Evolutionary conservation across 2,797 vertebrate species (phyloP).

Genomic region (Numenius phaeopus): DNA sequence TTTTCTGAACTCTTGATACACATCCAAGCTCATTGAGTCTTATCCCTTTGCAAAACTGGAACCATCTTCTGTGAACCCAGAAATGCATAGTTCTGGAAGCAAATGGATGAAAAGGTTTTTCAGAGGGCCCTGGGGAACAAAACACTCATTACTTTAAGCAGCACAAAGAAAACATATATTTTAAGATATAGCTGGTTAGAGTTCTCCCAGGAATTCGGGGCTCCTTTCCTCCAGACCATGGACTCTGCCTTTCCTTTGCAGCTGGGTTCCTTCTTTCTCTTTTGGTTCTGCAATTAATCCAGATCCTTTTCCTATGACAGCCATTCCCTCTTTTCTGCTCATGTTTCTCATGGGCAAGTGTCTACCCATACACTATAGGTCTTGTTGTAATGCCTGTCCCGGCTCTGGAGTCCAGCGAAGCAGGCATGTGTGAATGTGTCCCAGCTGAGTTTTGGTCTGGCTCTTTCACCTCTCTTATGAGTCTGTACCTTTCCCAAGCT

Average conservation of each 20-base stretch:
- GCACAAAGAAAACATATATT: neutral
- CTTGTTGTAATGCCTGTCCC: neutral
- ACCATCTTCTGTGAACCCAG: neutral
- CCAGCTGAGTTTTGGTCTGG: neutral
- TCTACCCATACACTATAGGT: neutral
- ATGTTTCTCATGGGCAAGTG: neutral
- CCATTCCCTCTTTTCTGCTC: neutral
- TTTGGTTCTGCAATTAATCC: neutral
- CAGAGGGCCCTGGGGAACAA: neutral
- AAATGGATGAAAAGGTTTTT: neutral
- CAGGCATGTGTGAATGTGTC: fast-evolving
- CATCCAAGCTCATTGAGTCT: neutral
- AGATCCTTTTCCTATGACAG: neutral
- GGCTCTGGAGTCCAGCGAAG: neutral
- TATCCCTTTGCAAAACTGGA: neutral
- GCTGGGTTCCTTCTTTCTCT: neutral
- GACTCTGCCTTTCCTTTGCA: neutral
- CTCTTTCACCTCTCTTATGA: neutral
- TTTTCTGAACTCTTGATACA: neutral
- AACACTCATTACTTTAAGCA: neutral
- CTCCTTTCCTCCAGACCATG: neutral
- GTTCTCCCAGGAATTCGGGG: neutral
- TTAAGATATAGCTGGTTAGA: neutral
- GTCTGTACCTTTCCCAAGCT: neutral
- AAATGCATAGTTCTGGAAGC: neutral